Conservation (phyloP, 2,113 vertebrate species). For the Epinephelus cyanopodus region DNA sequence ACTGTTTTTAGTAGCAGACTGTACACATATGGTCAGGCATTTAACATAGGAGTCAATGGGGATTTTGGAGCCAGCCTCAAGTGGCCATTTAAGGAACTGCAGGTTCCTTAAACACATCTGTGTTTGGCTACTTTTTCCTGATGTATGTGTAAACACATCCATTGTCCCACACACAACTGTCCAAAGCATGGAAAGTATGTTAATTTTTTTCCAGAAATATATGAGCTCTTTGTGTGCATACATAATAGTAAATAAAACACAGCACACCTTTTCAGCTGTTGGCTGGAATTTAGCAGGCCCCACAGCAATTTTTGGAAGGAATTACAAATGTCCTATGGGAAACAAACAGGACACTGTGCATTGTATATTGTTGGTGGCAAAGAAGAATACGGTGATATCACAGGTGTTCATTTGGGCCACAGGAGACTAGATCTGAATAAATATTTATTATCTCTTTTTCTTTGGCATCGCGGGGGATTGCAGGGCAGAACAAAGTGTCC, state of each 20-base stretch:
- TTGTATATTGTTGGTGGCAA: neutral
- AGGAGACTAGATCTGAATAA: slow-evolving; percentile 40
- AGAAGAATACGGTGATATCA: slow-evolving; percentile 28
- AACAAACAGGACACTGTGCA: slow-evolving; percentile 3
- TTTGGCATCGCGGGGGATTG: slow-evolving; percentile 9
- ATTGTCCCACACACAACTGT: neutral
- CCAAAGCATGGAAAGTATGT: neutral
- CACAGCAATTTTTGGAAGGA: slow-evolving; percentile 18
- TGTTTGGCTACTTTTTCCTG: no score
- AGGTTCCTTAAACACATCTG: no score
- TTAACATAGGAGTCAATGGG: no score
- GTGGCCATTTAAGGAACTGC: no score
- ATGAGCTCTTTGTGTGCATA: neutral
- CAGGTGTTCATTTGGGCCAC: slow-evolving; percentile 44
- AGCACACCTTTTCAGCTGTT: neutral
- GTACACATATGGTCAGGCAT: no score
- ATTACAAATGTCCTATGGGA: slow-evolving; percentile 37
- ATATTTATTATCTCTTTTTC: slow-evolving; percentile 43
- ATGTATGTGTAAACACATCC: neutral
- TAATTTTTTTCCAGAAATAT: neutral
- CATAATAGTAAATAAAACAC: slow-evolving; percentile 8
- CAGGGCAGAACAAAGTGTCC: slow-evolving; percentile 29
- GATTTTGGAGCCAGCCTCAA: no score
- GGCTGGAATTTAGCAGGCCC: neutral
- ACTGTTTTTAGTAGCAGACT: no score